Evolutionary conservation across 2,888 invertebrate genomes (phyloP).

Genomic region (Harmothoe impar): DNA sequence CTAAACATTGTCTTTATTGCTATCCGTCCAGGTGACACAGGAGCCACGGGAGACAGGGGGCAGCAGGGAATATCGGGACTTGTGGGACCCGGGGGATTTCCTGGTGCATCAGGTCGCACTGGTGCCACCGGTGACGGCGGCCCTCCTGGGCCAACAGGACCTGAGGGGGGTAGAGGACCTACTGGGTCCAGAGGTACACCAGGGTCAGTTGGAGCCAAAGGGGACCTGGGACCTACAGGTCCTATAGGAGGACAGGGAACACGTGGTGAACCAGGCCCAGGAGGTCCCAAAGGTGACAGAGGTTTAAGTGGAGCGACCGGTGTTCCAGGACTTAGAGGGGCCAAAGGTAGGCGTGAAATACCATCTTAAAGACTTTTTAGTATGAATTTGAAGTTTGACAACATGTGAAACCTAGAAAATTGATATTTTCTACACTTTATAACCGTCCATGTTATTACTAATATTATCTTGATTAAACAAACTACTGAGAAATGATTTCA

Average conservation of each 20-base stretch:
- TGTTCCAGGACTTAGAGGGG: neutral
- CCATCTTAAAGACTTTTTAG: no score
- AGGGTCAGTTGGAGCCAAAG: neutral
- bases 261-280: neutral
- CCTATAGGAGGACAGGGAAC: neutral
- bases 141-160: neutral
- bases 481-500: no score
- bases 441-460: no score
- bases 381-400: no score
- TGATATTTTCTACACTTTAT: no score
- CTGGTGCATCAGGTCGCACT: neutral
- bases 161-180: neutral
- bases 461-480: no score
- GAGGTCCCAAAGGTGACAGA: neutral
- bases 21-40: neutral
- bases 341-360: neutral
- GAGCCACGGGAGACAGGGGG: constrained; percentile 38
- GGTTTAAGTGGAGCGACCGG: neutral
- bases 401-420: no score
- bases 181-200: neutral
- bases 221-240: neutral
- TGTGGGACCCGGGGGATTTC: neutral
- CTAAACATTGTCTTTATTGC: no score
- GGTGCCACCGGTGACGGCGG: neutral
- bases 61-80: neutral